Base-by-base conservation (phyloP, 2,888 invertebrate genomes). In the Philonicus albiceps region DNA sequence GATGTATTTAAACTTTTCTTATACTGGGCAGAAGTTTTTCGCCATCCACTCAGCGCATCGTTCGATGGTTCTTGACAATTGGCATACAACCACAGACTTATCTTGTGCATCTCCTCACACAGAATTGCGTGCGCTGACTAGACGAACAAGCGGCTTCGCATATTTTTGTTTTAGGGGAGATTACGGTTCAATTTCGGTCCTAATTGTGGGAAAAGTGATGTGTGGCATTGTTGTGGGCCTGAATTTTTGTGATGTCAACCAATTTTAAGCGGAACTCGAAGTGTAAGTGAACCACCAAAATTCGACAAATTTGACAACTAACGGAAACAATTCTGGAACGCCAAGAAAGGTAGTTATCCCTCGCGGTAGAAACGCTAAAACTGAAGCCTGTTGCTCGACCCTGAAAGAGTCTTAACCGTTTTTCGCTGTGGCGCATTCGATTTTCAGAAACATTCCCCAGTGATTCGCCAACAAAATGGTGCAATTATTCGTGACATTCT, bases 401-500 rank as follows among this genome's bases (percentile, higher is more conserved):
- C 2, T 64, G 64, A 64, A 3, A 11, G 3, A 27, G 64, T 27
- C 8, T 27, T 8, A 64, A 64, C 64, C 64, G 64, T 64, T 64
- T 64, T 27, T 64, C 16, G 2, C 11, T 22, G 27, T 64, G 27
- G 22, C 27, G 64, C 7, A 64, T 64, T 64, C 27, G 13, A 22
- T 64, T 64, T 27, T 3, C 64, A 64, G 27, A 13, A 22, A 27
- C 64, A 64, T 64, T 64, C 27, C 64, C 13, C 31, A 22, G 53
- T 30, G 30, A 53, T 31, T n/a, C 16, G 30, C 19, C 64, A 8
- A 37, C 7, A 80, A 80, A 80, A 83, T 83, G 83, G 83, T 34
- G 64, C 83, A 83, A 30, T 27, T 94, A 78, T 93, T 93, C 89
- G 94, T 95, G 89, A 96, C 96, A 88, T 94, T 94, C 92, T 93